Conservation (phyloP, 2,113 vertebrate species). For the Pimephales promelas region DNA sequence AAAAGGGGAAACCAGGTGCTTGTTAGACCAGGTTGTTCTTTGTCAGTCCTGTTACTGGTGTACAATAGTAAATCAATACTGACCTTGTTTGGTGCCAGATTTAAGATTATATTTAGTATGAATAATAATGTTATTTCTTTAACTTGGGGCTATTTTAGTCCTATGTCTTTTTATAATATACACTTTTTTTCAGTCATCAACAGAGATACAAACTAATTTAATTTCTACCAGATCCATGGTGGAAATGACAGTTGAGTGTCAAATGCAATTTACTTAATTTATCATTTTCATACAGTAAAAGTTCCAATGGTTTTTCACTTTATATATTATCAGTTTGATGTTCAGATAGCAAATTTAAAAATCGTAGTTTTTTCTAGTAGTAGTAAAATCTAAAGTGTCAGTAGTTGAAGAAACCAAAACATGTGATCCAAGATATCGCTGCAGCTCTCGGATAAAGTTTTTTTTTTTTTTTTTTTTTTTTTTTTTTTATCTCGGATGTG, state of each 20-base stretch:
- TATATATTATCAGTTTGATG: too few relatives aligned
- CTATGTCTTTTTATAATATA: not conserved
- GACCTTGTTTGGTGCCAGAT: not conserved
- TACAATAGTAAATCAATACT: conserved; percentile 36
- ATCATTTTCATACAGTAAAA: not conserved
- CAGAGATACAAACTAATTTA: not conserved
- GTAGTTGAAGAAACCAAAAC: not conserved
- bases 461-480: not conserved
- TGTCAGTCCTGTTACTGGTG: not conserved
- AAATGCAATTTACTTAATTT: not conserved
- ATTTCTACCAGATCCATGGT: not conserved
- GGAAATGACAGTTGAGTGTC: not conserved
- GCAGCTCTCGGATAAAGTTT: conserved; percentile 17
- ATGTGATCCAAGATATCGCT: not conserved
- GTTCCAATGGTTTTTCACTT: not conserved
- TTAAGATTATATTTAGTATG: conserved; percentile 13
- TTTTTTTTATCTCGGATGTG: not conserved
- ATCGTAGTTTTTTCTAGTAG: too few relatives aligned
- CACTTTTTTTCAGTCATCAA: not conserved
- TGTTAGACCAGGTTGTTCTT: conserved; percentile 32
- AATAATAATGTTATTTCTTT: not conserved
- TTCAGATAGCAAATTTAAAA: too few relatives aligned
- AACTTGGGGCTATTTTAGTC: not conserved
- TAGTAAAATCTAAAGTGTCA: too few relatives aligned
- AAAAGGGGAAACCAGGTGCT: conserved; percentile 38